These are phyloP conservation scores for Pyrrhosoma nymphula DNA, from an alignment of 2,888 invertebrate species.

Conservation along the genomic window DNA sequence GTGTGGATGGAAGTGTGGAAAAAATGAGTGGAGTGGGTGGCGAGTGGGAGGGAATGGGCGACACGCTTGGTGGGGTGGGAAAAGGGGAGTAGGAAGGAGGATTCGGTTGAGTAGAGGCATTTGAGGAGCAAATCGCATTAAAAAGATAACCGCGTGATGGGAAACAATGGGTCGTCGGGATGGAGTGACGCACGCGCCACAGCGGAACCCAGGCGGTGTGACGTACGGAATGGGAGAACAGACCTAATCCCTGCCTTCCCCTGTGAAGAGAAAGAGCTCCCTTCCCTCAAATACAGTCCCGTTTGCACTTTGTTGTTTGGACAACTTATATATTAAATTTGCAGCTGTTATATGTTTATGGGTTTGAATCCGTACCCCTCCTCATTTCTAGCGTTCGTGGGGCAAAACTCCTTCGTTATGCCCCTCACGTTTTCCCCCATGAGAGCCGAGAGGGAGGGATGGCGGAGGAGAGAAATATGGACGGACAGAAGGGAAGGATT, in stretches of 20 bases:
- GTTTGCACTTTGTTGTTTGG: conserved; percentile 15
- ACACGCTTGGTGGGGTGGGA: background rate
- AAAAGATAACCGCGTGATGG: conserved; percentile 25
- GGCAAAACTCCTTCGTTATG: background rate
- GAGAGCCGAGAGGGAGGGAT: background rate
- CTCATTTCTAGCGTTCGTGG: background rate
- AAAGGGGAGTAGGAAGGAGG: background rate
- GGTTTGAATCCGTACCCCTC: background rate
- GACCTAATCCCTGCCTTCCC: background rate
- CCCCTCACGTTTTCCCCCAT: background rate
- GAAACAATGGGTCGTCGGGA: background rate
- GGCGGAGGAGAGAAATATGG: background rate
- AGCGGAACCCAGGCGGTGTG: background rate
- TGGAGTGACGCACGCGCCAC: background rate
- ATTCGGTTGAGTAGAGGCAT: background rate
- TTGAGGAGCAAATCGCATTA: conserved; percentile 24
- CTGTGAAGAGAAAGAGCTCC: background rate
- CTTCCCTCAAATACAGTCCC: background rate
- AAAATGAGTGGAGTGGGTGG: background rate
- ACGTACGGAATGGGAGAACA: background rate
- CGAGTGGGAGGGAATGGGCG: background rate
- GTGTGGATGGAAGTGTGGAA: too few species aligned
- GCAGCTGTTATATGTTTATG: conserved; percentile 31
- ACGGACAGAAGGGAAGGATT: background rate
- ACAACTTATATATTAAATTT: conserved; percentile 28